A percentile compares a stretch with the other conserved stretches of the same genome.
These are phyloP conservation scores for Trissoscelio sp. DNA, from an alignment of 2,888 invertebrate genomes.

Conservation along the genomic window DNA sequence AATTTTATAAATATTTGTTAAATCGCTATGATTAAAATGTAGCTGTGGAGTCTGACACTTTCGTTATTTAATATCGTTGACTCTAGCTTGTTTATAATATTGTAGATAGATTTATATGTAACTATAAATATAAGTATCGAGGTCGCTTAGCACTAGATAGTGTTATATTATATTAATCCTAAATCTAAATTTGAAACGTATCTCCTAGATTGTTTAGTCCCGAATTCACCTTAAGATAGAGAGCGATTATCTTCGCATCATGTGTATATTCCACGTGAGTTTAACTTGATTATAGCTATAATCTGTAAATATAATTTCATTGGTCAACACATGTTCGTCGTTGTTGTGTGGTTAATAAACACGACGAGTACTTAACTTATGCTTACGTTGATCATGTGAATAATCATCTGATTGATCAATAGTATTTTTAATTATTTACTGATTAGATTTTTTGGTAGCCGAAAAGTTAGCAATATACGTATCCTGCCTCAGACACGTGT, in stretches of 20 bases:
- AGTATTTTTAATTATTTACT: constrained; percentile 29
- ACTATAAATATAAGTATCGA: constrained; percentile 45
- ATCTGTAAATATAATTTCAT: constrained; percentile 39
- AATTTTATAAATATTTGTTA: not conserved
- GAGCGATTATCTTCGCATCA: constrained; percentile 62
- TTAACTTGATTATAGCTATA: constrained; percentile 23
- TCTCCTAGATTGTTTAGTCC: constrained; percentile 61
- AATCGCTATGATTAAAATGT: constrained; percentile 30
- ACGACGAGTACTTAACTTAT: constrained; percentile 36
- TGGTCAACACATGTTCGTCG: constrained; percentile 35
- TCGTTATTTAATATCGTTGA: constrained; percentile 38
- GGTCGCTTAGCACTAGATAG: constrained; percentile 43
- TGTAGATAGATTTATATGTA: constrained; percentile 47
- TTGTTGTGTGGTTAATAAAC: constrained; percentile 14
- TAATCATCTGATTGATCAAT: constrained; percentile 30
- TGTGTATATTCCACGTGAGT: not conserved
- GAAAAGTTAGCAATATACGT: constrained; percentile 52
- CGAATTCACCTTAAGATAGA: constrained; percentile 68
- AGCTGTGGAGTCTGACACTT: constrained; percentile 43
- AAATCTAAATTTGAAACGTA: constrained; percentile 49
- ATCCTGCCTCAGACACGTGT: constrained; percentile 62
- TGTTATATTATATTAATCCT: constrained; percentile 43
- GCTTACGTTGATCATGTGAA: constrained; percentile 15
- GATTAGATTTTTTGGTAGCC: constrained; percentile 60
- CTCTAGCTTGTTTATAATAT: constrained; percentile 49